These are phyloP conservation scores for Schizaphis graminum DNA, from an alignment of 2,888 invertebrate species.

Conservation along the genomic window DNA sequence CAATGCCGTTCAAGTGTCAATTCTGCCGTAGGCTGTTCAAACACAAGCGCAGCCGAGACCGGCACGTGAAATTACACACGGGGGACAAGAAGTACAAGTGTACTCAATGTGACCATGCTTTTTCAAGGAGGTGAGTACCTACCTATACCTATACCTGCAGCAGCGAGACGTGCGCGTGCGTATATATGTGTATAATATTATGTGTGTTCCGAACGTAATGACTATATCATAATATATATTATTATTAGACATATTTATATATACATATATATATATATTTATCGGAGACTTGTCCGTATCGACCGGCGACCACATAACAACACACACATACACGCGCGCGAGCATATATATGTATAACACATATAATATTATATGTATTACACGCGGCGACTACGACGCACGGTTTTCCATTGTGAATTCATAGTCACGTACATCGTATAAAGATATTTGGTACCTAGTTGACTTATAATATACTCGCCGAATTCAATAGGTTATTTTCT, in stretches of 20 bases:
- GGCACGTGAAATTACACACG: slow-evolving; percentile 89
- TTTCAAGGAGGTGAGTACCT: slow-evolving; percentile 85
- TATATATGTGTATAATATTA: background rate
- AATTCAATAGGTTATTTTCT: slow-evolving; percentile 65
- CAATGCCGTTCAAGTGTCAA: slow-evolving; percentile 92
- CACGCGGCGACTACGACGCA: background rate
- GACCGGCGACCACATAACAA: background rate
- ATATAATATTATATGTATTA: background rate
- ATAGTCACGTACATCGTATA: slow-evolving; percentile 64
- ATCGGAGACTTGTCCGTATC: slow-evolving; percentile 35
- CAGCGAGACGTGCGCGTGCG: background rate
- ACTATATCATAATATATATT: slow-evolving; percentile 23
- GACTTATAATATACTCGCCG: slow-evolving; percentile 47
- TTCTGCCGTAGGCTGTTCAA: slow-evolving; percentile 94
- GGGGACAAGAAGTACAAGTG: slow-evolving; percentile 80
- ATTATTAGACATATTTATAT: background rate
- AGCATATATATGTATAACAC: background rate
- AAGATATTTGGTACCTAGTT: slow-evolving; percentile 63
- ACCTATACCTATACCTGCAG: background rate
- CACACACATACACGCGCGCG: background rate
- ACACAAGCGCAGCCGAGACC: slow-evolving; percentile 92
- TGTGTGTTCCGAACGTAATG: slow-evolving; percentile 23
- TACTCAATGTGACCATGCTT: slow-evolving; percentile 87
- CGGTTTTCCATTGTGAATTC: slow-evolving; percentile 58
- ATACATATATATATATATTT: background rate